Percentiles rank a stretch among this genome's conserved stretches.
phyloP scores from a whole-genome alignment of 2,888 invertebrate genomes.

The Mesochorus sp. region DNA sequence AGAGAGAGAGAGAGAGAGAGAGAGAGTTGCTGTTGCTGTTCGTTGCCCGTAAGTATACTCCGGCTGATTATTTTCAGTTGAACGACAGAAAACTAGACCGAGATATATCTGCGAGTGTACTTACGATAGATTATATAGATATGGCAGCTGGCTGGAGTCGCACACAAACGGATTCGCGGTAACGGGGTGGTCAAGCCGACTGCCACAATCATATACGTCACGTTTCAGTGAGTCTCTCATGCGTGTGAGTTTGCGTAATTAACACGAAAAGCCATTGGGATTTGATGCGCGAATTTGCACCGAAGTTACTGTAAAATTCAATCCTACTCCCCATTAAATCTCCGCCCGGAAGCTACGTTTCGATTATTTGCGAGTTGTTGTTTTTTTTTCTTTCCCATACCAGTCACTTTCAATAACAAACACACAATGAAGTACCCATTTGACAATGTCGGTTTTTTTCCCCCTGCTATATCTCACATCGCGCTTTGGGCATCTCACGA shows the following conservation, averaged over 20 bases:
- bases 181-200: constrained; percentile 24
- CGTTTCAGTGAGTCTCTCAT: not conserved
- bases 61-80: not conserved
- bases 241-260: no score
- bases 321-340: no score
- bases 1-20: not conserved
- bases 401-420: no score
- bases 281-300: no score
- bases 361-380: no score
- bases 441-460: not conserved
- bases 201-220: constrained; percentile 6
- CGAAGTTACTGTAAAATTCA: no score
- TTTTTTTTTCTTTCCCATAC: no score
- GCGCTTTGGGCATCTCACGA: constrained; percentile 11
- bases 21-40: not conserved
- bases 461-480: not conserved
- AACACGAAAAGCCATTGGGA: no score
- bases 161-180: constrained; percentile 1
- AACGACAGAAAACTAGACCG: constrained; percentile 19
- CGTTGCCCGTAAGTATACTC: no score
- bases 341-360: no score
- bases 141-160: constrained; percentile 12
- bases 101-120: constrained; percentile 49
- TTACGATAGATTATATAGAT: constrained; percentile 35
- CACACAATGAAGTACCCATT: no score